Conservation (phyloP, 2,888 invertebrate species). For the Carpatolechia fugitivella region DNA sequence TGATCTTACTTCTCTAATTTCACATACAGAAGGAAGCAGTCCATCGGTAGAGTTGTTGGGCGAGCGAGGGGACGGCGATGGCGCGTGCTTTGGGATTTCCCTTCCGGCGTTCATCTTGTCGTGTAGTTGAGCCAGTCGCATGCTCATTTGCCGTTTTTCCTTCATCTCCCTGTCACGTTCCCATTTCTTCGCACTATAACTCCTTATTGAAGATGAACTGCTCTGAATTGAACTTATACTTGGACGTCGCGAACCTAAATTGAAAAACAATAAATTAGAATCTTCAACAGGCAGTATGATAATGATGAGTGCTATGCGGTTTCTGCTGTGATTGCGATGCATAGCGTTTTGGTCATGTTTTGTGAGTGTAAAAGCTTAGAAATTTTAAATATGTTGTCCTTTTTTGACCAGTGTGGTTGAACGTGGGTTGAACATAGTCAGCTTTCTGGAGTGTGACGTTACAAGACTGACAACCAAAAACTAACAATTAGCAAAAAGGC, state of each 20-base stretch:
- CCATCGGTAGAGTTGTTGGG: conserved; percentile 90
- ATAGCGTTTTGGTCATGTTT: conserved; percentile 15
- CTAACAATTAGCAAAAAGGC: conserved; percentile 13
- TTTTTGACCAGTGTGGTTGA: too few species aligned
- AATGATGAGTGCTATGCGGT: conserved; percentile 25
- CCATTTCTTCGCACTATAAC: conserved; percentile 88
- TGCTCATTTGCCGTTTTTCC: conserved; percentile 88
- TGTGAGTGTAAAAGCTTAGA: conserved; percentile 4
- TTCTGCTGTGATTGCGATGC: conserved; percentile 22
- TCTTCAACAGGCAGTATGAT: not conserved
- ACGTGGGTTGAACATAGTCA: too few species aligned
- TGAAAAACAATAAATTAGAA: conserved; percentile 8
- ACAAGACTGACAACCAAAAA: not conserved
- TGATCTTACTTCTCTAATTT: conserved; percentile 85
- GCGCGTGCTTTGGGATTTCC: conserved; percentile 72
- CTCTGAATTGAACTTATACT: conserved; percentile 92
- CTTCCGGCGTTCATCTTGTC: conserved; percentile 80
- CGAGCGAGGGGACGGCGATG: conserved; percentile 87
- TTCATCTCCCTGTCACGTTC: conserved; percentile 90
- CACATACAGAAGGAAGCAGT: conserved; percentile 88
- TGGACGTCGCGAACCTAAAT: conserved; percentile 91
- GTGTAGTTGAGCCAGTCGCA: conserved; percentile 84
- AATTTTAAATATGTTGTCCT: not conserved
- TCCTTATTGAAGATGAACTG: conserved; percentile 89
- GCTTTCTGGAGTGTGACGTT: not conserved